A percentile compares a stretch with the other conserved stretches of the same genome.
Evolutionary conservation across 2,888 invertebrate genomes (phyloP).

Genomic region (Drosophila nr. fundita): DNA sequence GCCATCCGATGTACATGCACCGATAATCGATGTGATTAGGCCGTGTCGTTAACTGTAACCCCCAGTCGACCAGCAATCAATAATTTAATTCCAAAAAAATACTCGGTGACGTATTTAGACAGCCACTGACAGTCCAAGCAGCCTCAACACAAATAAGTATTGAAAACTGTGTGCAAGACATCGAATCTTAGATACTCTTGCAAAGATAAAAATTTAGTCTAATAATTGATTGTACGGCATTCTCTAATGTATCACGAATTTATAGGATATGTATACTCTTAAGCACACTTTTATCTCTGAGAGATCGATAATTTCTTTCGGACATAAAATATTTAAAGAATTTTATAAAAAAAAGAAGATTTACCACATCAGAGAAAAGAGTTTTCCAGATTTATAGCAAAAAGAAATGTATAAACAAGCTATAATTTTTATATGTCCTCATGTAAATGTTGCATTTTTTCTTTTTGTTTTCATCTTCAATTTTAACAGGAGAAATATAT

Average conservation of each 20-base stretch:
- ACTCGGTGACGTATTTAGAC: constrained; percentile 72
- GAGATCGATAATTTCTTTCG: not conserved
- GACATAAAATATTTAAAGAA: not conserved
- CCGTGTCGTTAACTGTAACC: constrained; percentile 68
- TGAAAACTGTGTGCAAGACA: not conserved
- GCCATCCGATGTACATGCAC: constrained; percentile 58
- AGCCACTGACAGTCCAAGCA: constrained; percentile 68
- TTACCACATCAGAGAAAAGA: not conserved
- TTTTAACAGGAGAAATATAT: not conserved
- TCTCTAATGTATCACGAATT: not conserved
- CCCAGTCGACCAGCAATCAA: constrained; percentile 67
- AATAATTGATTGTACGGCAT: not conserved
- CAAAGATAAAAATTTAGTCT: not conserved
- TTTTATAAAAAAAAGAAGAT: not conserved
- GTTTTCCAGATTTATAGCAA: not conserved
- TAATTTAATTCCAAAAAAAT: constrained; percentile 53
- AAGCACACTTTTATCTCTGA: not conserved
- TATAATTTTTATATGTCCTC: not conserved
- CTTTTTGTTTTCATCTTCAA: not conserved
- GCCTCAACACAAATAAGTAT: constrained; percentile 44
- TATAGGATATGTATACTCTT: not conserved
- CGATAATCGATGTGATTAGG: constrained; percentile 80
- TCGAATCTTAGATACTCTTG: constrained; percentile 42
- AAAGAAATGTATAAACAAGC: not conserved
- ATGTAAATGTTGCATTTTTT: too few species aligned